Base-by-base conservation (phyloP, 2,113 vertebrate species). In the Gadus macrocephalus region DNA sequence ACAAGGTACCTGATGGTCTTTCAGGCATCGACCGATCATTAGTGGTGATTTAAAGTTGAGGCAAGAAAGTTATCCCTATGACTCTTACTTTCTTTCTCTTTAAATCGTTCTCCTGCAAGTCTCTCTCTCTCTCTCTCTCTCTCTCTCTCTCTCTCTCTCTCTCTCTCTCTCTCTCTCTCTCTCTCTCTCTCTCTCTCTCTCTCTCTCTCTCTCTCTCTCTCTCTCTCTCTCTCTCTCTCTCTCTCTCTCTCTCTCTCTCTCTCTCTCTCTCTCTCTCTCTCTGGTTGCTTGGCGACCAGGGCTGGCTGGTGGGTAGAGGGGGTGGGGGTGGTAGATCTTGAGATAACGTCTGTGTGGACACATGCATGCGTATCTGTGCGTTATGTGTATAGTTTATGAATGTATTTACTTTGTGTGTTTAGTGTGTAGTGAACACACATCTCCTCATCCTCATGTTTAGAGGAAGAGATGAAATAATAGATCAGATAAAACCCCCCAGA, bases 241-340 rank as follows among this genome's bases (percentile, higher is more conserved):
- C 16, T 72, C n/a, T 60, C 19, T 60, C 8, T 5, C 17, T 20
- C 19, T 68, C n/a, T 70, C n/a, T 20, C 59, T 49, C 61, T 56
- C 53, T 71, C 67, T 42, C 59, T 56, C 70, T 38, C 19, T 66
- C 70, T n/a, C 42, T 75, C 62, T 16, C 66, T 60, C 15, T 27
- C 96, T 95, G 93, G 95, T 97, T 97, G 94, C 96, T 91, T 93
- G 93, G 96, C 95, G 97, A 98, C 96, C 80, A 4, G 72, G 68
- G 67, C 61, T 71, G 73, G 81, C 67, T 82, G 74, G 77, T 69
- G 81, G 80, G 53, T 38, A 64, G 60, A 62, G 66, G 53, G 53
- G 72, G 62, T 70, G 19, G 66, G 66, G 53, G 55, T 25, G 17
- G 55, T 27, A 31, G 67, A 74, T 25, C 22, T 25, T 72, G 65